These are phyloP conservation scores for Mionectes macconnelli DNA, from an alignment of 2,113 vertebrate species.

Conservation along the genomic window DNA sequence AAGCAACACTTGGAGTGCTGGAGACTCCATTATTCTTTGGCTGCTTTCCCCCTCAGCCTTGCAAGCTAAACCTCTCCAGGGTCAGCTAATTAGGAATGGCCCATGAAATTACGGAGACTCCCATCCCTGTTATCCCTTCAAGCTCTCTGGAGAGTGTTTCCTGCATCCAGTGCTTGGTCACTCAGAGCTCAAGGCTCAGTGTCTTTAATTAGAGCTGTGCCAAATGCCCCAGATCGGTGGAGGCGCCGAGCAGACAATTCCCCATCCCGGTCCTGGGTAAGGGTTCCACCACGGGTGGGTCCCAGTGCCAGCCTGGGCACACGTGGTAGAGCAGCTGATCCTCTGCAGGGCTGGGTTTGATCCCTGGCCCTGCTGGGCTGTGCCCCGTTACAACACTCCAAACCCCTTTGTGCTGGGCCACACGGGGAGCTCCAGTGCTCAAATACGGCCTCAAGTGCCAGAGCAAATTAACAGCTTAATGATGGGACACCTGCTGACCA, in stretches of 20 bases:
- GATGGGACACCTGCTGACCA: background rate
- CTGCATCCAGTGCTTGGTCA: constrained; percentile 51
- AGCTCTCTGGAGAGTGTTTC: constrained; percentile 23
- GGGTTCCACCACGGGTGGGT: background rate
- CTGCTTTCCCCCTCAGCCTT: background rate
- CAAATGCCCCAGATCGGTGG: constrained; percentile 23
- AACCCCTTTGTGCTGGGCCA: background rate
- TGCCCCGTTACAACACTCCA: background rate
- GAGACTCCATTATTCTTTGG: background rate
- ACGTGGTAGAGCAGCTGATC: background rate
- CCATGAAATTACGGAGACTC: constrained; percentile 38
- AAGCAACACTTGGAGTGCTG: background rate
- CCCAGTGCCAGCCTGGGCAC: background rate
- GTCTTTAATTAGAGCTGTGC: constrained; percentile 61
- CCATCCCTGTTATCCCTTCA: constrained; percentile 26
- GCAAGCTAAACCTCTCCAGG: constrained; percentile 46
- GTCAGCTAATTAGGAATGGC: constrained; percentile 40
- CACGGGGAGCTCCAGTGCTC: background rate
- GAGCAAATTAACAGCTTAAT: constrained; percentile 24
- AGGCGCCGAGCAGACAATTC: constrained; percentile 9
- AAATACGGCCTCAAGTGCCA: background rate
- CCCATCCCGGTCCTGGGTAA: background rate
- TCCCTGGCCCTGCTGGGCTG: background rate
- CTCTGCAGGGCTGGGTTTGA: background rate
- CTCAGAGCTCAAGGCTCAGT: constrained; percentile 32